phyloP scores from a whole-genome alignment of 2,888 invertebrate species.

The Hedya salicella region DNA sequence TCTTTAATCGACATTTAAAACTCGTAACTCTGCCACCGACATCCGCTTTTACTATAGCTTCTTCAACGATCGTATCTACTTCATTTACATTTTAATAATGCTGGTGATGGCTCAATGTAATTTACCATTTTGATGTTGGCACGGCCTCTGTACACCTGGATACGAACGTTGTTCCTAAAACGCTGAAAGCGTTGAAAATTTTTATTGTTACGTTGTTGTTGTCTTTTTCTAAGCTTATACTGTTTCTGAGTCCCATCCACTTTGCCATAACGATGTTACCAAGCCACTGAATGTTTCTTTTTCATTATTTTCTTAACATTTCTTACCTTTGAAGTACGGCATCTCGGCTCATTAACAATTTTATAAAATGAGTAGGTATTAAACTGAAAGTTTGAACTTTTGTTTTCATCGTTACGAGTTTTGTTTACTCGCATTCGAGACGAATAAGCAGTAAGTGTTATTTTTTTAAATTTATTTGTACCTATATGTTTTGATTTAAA shows the following conservation, averaged over 20 bases:
- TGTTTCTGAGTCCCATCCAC: constrained; percentile 9
- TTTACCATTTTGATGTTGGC: constrained; percentile 35
- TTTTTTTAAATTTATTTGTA: too few species aligned
- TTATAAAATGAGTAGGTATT: not conserved
- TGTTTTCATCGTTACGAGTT: not conserved
- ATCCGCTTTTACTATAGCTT: constrained; percentile 35
- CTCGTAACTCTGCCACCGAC: constrained; percentile 38
- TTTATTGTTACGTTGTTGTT: constrained; percentile 1
- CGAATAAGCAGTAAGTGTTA: too few species aligned
- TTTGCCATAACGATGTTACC: constrained; percentile 19
- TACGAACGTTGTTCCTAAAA: constrained; percentile 41
- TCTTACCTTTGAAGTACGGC: not conserved
- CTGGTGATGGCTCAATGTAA: constrained; percentile 33
- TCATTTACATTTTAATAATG: constrained; percentile 42
- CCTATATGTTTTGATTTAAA: too few species aligned
- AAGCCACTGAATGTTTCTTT: constrained; percentile 8
- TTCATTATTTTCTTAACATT: not conserved
- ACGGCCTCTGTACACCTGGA: constrained; percentile 43
- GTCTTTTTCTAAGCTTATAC: constrained; percentile 12
- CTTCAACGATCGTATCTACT: constrained; percentile 38
- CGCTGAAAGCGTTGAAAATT: not conserved
- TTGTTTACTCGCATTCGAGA: too few species aligned
- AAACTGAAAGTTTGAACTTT: not conserved
- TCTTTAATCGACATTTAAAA: constrained; percentile 47
- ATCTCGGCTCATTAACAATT: not conserved